Evolutionary conservation across 2,888 invertebrate genomes (phyloP).

Genomic region (Tryphoninae sp.): DNA sequence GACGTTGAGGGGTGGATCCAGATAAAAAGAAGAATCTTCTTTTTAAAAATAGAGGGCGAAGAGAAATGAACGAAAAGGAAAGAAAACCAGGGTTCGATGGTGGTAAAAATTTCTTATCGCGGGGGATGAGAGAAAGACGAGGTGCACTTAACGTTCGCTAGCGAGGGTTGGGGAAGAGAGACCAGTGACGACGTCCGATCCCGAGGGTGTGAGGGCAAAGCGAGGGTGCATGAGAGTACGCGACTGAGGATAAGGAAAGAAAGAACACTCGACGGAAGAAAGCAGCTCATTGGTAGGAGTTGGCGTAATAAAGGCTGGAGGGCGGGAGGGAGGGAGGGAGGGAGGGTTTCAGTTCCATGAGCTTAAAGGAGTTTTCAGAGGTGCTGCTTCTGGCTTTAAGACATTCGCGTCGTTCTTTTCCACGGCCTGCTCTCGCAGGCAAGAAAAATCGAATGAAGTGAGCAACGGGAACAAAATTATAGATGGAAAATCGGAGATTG

Average conservation of each 20-base stretch:
- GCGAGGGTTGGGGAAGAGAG: slow-evolving; percentile 63
- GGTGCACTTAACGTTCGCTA: slow-evolving; percentile 72
- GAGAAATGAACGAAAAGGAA: slow-evolving; percentile 4
- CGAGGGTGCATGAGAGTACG: slow-evolving; percentile 34
- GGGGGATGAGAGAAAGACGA: slow-evolving; percentile 64
- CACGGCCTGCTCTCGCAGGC: slow-evolving; percentile 63
- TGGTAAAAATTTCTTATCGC: slow-evolving; percentile 70
- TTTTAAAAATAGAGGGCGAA: neutral
- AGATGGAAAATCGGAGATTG: slow-evolving; percentile 52
- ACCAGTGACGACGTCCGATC: slow-evolving; percentile 48
- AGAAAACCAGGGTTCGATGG: slow-evolving; percentile 50
- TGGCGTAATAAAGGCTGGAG: slow-evolving; percentile 46
- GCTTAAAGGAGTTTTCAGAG: slow-evolving; percentile 38
- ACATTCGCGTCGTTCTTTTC: slow-evolving; percentile 71
- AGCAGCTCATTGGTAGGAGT: slow-evolving; percentile 39
- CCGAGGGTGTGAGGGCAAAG: slow-evolving; percentile 25
- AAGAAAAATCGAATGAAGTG: slow-evolving; percentile 53
- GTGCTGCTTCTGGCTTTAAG: slow-evolving; percentile 59
- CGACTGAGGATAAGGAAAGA: slow-evolving; percentile 47
- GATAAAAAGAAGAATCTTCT: neutral
- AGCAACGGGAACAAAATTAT: slow-evolving; percentile 37
- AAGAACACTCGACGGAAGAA: slow-evolving; percentile 38
- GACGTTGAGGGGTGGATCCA: slow-evolving; percentile 37
- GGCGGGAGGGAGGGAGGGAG: slow-evolving; percentile 15
- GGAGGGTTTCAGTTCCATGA: slow-evolving; percentile 15